These are phyloP conservation scores for Orthonychiurus folsomi DNA, from an alignment of 2,888 invertebrate genomes.

Conservation along the genomic window DNA sequence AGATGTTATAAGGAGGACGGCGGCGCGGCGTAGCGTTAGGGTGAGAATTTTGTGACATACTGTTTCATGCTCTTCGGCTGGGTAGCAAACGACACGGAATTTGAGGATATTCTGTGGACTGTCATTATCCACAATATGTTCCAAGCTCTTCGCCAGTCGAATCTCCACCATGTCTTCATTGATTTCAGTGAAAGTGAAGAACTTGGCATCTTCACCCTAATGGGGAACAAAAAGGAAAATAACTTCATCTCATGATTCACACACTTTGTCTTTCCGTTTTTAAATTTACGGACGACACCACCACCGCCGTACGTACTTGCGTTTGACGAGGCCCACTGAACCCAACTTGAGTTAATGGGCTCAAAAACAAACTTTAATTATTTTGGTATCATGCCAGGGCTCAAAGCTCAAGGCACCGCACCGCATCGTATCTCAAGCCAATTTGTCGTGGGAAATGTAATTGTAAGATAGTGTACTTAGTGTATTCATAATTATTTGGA, in stretches of 20 bases:
- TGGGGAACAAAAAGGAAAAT: constrained; percentile 30
- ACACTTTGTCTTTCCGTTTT: neutral
- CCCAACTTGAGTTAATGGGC: no score
- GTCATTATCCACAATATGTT: constrained; percentile 70
- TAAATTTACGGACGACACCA: neutral
- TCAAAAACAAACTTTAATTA: no score
- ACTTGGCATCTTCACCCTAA: constrained; percentile 60
- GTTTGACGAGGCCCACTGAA: no score
- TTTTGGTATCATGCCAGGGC: no score
- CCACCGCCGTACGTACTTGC: no score
- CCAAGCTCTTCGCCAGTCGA: constrained; percentile 64
- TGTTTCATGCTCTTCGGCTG: constrained; percentile 41
- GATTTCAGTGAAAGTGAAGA: constrained; percentile 63
- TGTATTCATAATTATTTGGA: no score
- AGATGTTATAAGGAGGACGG: no score
- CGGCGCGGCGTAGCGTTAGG: no score
- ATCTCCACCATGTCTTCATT: constrained; percentile 70
- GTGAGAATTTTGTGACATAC: constrained; percentile 15
- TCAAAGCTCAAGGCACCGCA: no score
- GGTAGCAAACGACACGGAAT: constrained; percentile 66
- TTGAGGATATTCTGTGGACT: constrained; percentile 71
- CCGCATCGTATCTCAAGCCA: no score
- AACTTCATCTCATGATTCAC: neutral
- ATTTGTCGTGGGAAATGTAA: no score
- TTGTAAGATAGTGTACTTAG: no score